Conservation (phyloP, 2,113 vertebrate genomes). For the Monopterus albus region DNA sequence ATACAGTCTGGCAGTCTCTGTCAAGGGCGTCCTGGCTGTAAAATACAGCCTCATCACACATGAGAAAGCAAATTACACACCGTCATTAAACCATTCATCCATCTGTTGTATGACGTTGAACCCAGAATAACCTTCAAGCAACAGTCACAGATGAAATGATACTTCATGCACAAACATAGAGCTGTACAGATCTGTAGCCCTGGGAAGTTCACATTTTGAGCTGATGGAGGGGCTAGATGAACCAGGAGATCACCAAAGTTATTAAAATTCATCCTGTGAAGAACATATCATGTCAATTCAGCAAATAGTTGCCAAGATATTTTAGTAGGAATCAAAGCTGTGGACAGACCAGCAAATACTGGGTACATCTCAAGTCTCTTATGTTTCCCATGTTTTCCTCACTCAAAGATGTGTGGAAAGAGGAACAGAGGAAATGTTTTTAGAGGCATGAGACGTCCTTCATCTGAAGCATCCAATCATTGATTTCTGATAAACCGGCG, state of each 20-base stretch:
- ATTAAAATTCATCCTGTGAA: background rate
- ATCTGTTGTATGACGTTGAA: constrained; percentile 31
- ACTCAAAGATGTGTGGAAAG: no score
- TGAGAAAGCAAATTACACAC: background rate
- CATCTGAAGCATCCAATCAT: no score
- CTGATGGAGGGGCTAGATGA: background rate
- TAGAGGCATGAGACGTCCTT: no score
- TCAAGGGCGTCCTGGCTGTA: constrained; percentile 17
- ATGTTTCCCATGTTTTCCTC: no score
- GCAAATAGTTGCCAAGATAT: background rate
- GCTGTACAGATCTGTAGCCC: background rate
- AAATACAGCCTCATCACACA: constrained; percentile 11
- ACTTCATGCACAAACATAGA: background rate
- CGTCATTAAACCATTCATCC: constrained; percentile 25
- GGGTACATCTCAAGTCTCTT: no score
- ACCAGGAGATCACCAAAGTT: background rate
- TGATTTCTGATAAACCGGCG: no score
- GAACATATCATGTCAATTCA: background rate
- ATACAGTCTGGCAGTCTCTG: background rate
- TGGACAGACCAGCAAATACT: no score
- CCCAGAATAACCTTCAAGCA: constrained; percentile 6
- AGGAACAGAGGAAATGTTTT: no score
- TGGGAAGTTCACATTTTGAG: background rate
- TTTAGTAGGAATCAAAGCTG: no score
- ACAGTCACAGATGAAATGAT: background rate